A percentile compares a stretch with the other conserved stretches of the same genome.
Evolutionary conservation across 2,113 vertebrate genomes (phyloP).

Genomic region (Ictalurus furcatus): DNA sequence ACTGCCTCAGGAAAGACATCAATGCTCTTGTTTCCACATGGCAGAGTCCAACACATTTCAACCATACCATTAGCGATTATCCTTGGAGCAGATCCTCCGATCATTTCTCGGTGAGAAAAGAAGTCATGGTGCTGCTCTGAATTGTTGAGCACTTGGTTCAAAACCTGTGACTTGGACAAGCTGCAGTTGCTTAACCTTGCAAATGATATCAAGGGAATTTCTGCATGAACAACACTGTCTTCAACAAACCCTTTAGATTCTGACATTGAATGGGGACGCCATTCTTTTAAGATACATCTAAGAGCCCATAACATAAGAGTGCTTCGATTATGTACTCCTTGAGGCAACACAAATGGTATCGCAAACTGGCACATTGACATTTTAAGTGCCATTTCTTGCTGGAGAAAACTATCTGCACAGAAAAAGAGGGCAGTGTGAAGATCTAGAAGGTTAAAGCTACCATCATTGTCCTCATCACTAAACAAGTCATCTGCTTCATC

Average conservation of each 20-base stretch:
- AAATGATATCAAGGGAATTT: conserved; percentile 68
- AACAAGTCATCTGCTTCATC: conserved; percentile 2
- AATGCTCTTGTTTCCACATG: conserved; percentile 50
- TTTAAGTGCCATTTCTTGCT: conserved; percentile 68
- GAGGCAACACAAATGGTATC: conserved; percentile 73
- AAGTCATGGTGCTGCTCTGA: conserved; percentile 59
- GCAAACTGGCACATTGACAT: conserved; percentile 74
- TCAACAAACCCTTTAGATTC: conserved; percentile 57
- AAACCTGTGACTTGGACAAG: conserved; percentile 73
- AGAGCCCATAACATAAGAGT: conserved; percentile 74
- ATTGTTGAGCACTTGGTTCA: conserved; percentile 70
- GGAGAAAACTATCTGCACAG: conserved; percentile 58
- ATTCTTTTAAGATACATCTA: conserved; percentile 65
- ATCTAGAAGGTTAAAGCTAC: conserved; percentile 63
- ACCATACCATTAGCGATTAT: conserved; percentile 71
- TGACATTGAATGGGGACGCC: conserved; percentile 38
- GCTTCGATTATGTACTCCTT: conserved; percentile 54
- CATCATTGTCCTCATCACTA: neutral
- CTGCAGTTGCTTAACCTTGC: conserved; percentile 69
- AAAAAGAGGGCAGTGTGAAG: conserved; percentile 58
- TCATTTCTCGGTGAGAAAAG: conserved; percentile 68
- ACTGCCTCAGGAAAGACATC: conserved; percentile 62
- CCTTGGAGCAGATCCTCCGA: conserved; percentile 48
- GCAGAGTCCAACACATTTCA: conserved; percentile 74
- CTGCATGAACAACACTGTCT: conserved; percentile 52